Conservation (phyloP, 2,797 vertebrate species). For the Lindbergichthys nudifrons region DNA sequence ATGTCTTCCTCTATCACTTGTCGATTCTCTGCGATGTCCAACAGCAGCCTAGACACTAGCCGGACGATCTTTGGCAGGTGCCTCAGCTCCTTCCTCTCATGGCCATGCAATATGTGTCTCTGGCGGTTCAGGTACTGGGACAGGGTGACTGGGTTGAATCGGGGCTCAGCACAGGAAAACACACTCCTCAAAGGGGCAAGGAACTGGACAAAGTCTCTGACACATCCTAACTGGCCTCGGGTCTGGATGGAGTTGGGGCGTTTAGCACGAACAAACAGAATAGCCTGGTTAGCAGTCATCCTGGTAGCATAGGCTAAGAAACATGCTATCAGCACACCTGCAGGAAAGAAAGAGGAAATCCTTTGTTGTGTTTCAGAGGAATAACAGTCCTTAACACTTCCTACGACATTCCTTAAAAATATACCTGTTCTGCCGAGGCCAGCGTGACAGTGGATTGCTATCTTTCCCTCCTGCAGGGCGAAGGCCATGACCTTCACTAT, state of each 20-base stretch:
- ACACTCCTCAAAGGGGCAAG: constrained; percentile 91
- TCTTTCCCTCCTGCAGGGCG: constrained; percentile 94
- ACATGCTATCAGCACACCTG: constrained; percentile 95
- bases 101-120: constrained; percentile 92
- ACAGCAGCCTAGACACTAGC: constrained; percentile 88
- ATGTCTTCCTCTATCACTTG: constrained; percentile 89
- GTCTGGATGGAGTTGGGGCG: constrained; percentile 97
- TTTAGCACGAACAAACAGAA: constrained; percentile 92
- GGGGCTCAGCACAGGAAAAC: constrained; percentile 90
- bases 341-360: constrained; percentile 16
- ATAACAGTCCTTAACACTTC: background rate
- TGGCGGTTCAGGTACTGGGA: constrained; percentile 93
- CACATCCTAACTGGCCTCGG: constrained; percentile 91
- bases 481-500: constrained; percentile 98
- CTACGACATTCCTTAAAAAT: background rate
- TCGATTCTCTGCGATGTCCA: constrained; percentile 92
- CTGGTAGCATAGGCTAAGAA: constrained; percentile 93
- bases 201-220: constrained; percentile 93
- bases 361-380: background rate
- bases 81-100: constrained; percentile 91
- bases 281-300: constrained; percentile 95
- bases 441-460: constrained; percentile 96
- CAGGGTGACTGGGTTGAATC: constrained; percentile 87
- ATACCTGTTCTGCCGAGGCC: constrained; percentile 97
- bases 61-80: constrained; percentile 92